These are phyloP conservation scores for Ectobius pallidus DNA, from an alignment of 2,888 invertebrate species.

Conservation along the genomic window DNA sequence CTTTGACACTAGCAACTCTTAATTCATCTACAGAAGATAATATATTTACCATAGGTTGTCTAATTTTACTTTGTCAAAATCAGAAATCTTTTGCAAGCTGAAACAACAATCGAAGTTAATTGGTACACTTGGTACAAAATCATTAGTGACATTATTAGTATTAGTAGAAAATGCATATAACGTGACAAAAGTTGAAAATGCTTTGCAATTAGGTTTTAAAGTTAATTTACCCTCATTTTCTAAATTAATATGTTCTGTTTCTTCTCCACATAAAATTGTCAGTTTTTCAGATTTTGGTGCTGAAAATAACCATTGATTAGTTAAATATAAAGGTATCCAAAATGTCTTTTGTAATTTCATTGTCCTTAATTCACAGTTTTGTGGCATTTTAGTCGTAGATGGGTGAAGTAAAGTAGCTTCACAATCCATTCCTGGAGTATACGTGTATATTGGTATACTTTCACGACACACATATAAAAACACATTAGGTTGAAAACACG, in stretches of 20 bases:
- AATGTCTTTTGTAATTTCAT: not conserved
- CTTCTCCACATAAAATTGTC: not conserved
- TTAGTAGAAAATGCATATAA: too few relatives aligned
- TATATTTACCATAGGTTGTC: too few relatives aligned
- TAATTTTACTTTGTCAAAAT: too few relatives aligned
- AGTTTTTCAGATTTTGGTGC: not conserved
- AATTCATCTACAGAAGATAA: too few relatives aligned
- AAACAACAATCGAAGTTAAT: too few relatives aligned
- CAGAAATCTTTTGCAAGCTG: too few relatives aligned
- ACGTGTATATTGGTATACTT: not conserved
- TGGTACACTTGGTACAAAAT: too few relatives aligned
- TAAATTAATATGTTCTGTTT: not conserved
- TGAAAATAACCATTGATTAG: conserved; percentile 10
- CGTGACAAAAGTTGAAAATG: not conserved
- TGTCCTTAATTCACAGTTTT: not conserved
- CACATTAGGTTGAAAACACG: not conserved
- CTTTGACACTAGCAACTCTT: too few relatives aligned
- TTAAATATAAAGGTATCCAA: conserved; percentile 15
- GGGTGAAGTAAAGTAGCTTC: conserved; percentile 14
- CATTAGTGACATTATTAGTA: too few relatives aligned
- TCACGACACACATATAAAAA: not conserved
- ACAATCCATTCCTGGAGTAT: not conserved
- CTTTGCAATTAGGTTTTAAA: not conserved
- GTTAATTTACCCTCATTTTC: not conserved
- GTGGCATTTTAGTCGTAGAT: not conserved